Percentiles rank a stretch among this genome's conserved stretches.
Evolutionary conservation across 2,888 invertebrate genomes (phyloP).

Genomic region (Oligia fasciuncula): DNA sequence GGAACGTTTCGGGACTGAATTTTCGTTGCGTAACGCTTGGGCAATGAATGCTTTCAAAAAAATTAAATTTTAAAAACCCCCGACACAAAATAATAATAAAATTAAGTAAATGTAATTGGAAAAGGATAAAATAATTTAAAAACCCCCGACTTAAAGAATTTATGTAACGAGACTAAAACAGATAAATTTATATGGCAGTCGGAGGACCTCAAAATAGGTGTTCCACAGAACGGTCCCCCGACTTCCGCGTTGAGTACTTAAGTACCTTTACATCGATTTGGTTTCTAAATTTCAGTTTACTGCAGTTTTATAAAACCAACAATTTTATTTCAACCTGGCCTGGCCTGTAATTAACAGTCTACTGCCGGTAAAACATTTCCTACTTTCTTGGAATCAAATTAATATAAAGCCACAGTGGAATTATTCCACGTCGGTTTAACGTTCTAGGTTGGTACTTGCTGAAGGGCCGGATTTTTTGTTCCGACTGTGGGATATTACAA

Average conservation of each 20-base stretch:
- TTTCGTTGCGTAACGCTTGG: not conserved
- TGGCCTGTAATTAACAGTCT: too few relatives aligned
- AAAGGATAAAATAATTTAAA: too few relatives aligned
- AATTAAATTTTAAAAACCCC: too few relatives aligned
- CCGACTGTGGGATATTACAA: conserved; percentile 10
- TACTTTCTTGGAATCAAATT: not conserved
- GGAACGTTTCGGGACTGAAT: not conserved
- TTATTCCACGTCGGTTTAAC: not conserved
- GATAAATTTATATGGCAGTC: too few relatives aligned
- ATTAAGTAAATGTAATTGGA: too few relatives aligned
- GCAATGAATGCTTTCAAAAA: not conserved
- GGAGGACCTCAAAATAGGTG: too few relatives aligned
- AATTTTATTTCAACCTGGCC: not conserved
- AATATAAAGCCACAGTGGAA: not conserved
- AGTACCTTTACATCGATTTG: not conserved
- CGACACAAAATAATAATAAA: too few relatives aligned
- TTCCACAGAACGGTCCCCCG: too few relatives aligned
- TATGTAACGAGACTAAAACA: too few relatives aligned
- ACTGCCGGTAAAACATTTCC: not conserved
- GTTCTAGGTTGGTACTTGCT: conserved; percentile 6
- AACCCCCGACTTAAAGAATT: too few relatives aligned
- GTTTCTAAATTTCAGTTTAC: not conserved
- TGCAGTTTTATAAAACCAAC: too few relatives aligned
- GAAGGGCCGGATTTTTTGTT: conserved; percentile 16
- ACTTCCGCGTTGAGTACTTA: not conserved